phyloP scores from a whole-genome alignment of 2,888 invertebrate genomes.

The Nymphalis c-album region DNA sequence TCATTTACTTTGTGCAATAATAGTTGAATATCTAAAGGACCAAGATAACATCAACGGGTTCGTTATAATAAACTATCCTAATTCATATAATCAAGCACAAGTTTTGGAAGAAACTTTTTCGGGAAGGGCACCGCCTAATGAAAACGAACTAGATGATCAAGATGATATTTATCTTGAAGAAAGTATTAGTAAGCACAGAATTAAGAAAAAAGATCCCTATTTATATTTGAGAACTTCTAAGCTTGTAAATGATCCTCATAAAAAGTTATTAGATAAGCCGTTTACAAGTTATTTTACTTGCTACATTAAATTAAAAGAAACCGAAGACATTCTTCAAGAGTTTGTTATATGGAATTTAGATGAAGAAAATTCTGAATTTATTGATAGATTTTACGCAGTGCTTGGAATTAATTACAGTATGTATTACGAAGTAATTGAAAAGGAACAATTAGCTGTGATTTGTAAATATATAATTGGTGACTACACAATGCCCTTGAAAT shows the following conservation, averaged over 20 bases:
- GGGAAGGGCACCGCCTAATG: slow-evolving; percentile 73
- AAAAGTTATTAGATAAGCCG: slow-evolving; percentile 52
- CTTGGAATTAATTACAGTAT: slow-evolving; percentile 82
- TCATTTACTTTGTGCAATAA: slow-evolving; percentile 78
- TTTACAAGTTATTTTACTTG: slow-evolving; percentile 82
- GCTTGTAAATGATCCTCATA: slow-evolving; percentile 78
- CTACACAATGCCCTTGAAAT: slow-evolving; percentile 55
- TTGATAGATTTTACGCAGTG: slow-evolving; percentile 82
- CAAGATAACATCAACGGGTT: slow-evolving; percentile 78
- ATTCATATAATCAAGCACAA: slow-evolving; percentile 79
- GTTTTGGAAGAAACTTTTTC: slow-evolving; percentile 82
- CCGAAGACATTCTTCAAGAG: slow-evolving; percentile 68
- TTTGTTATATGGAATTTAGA: slow-evolving; percentile 66
- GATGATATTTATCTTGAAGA: slow-evolving; percentile 72
- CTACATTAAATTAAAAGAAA: slow-evolving; percentile 76
- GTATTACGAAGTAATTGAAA: slow-evolving; percentile 80
- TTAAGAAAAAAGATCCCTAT: slow-evolving; percentile 62
- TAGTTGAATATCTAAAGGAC: slow-evolving; percentile 82
- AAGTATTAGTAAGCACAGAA: slow-evolving; percentile 61
- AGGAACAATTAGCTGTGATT: slow-evolving; percentile 74
- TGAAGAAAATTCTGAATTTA: slow-evolving; percentile 69
- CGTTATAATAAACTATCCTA: slow-evolving; percentile 85
- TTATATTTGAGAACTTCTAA: slow-evolving; percentile 70
- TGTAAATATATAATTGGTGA: slow-evolving; percentile 76
- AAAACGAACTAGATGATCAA: slow-evolving; percentile 57